Evolutionary conservation across 2,113 vertebrate genomes (phyloP).

Genomic region (Crotalus tigris): DNA sequence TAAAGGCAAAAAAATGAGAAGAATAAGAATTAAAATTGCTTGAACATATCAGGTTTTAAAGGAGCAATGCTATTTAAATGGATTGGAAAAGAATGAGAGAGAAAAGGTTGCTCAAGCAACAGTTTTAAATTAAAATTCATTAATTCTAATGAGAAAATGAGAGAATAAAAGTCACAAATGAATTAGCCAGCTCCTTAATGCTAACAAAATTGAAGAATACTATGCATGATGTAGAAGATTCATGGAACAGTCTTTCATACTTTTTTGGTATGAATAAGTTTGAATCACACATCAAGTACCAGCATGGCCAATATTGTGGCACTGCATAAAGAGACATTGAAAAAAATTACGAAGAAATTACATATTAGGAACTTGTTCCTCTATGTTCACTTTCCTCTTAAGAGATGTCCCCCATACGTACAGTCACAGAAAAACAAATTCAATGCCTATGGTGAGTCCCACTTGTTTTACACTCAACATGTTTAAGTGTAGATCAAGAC

Average conservation of each 20-base stretch:
- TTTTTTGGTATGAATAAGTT: not conserved
- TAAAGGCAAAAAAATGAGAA: conserved; percentile 46
- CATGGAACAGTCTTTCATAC: conserved; percentile 14
- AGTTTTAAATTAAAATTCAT: conserved; percentile 33
- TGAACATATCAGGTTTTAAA: conserved; percentile 44
- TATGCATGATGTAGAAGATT: not conserved
- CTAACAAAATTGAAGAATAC: conserved; percentile 26
- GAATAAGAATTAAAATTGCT: conserved; percentile 50
- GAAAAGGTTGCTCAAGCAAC: conserved; percentile 29
- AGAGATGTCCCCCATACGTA: not conserved
- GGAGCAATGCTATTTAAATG: conserved; percentile 57
- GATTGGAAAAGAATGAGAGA: conserved; percentile 30
- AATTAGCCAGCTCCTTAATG: conserved; percentile 44
- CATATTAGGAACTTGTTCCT: not conserved
- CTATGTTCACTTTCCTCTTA: not conserved
- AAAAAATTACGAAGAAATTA: not conserved
- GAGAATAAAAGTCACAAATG: conserved; percentile 37
- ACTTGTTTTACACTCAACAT: conserved; percentile 14
- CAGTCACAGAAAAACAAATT: not conserved
- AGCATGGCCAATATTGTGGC: not conserved
- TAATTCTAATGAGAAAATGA: conserved; percentile 44
- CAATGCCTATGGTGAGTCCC: not conserved
- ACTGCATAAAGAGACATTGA: not conserved
- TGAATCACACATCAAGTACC: conserved; percentile 28
- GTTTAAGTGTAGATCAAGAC: not conserved